Percentiles rank a stretch among this genome's conserved stretches.
Conservation (phyloP, 92 coral and sea anemone species). For the Muricea muricata region DNA sequence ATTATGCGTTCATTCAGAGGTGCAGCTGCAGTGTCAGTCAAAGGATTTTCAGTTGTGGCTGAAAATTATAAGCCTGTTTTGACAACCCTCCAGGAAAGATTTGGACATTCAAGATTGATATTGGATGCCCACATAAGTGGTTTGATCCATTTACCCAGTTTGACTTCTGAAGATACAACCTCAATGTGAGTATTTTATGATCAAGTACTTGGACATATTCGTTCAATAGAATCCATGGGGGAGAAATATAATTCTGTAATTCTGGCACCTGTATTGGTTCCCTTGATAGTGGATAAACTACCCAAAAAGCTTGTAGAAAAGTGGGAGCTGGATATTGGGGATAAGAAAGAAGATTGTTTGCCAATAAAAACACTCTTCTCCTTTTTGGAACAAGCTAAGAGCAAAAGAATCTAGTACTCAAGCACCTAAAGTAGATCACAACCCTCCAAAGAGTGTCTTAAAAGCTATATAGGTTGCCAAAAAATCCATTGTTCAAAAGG, state of each 20-base stretch:
- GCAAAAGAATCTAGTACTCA: conserved; percentile 2
- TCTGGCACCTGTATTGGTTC: conserved; percentile 20
- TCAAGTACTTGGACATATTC: conserved; percentile 32
- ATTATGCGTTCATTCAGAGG: conserved; percentile 48
- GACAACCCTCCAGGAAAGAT: conserved; percentile 41
- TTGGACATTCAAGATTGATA: conserved; percentile 51
- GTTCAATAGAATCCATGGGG: conserved; percentile 44
- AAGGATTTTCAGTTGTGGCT: conserved; percentile 34
- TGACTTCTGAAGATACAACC: conserved; percentile 16
- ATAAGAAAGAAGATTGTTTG: background rate
- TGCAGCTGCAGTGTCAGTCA: conserved; percentile 41
- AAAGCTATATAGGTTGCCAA: background rate
- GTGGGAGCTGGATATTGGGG: conserved; percentile 12
- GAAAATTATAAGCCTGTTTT: conserved; percentile 38
- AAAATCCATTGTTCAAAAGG: background rate
- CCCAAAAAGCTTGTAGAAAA: conserved; percentile 2
- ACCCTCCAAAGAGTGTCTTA: conserved; percentile 3
- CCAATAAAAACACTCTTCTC: background rate
- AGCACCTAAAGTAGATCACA: background rate
- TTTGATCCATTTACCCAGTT: conserved; percentile 9
- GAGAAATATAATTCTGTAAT: conserved; percentile 11
- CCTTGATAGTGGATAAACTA: conserved; percentile 8
- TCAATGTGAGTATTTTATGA: conserved; percentile 47
- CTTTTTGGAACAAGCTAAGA: conserved; percentile 10
- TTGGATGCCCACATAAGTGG: conserved; percentile 51